Percentiles rank a stretch among this genome's conserved stretches.
Evolutionary conservation across 2,113 vertebrate genomes (phyloP).

Genomic region (Oryctolagus cuniculus): mOryCun1.1 NC_091433.1:65249001-65249500

Average conservation of each 20-base stretch:
- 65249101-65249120: background rate
- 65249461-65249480: no score
- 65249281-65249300: background rate
- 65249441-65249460: no score
- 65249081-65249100: accelerated
- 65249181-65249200: no score
- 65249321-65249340: background rate
- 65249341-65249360: background rate
- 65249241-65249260: background rate
- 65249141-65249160: accelerated
- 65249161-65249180: background rate
- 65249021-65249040: background rate
- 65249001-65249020: background rate
- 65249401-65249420: background rate
- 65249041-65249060: accelerated
- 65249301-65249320: background rate
- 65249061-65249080: no score
- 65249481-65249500: no score
- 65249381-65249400: background rate
- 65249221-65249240: background rate
- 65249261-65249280: background rate
- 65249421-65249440: no score
- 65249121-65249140: accelerated
- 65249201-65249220: background rate
- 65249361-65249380: background rate